Percentiles rank a stretch among this genome's conserved stretches.
Conservation (phyloP, 2,113 vertebrate species). For the Syrmaticus mikado region DNA sequence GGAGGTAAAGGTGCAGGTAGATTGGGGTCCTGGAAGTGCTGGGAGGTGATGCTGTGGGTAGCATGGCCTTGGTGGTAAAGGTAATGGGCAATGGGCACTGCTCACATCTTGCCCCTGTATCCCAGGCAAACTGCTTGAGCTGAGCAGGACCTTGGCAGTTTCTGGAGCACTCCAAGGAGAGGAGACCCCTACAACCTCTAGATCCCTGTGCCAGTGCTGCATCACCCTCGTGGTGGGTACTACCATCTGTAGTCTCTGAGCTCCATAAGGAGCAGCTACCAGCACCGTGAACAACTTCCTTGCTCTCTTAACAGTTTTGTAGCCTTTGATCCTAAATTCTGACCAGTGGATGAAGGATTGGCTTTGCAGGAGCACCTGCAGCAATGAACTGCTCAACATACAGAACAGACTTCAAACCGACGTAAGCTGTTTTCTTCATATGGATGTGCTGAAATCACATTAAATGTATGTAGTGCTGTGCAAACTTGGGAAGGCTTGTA, state of each 20-base stretch:
- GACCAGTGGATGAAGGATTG: background rate
- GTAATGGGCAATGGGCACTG: background rate
- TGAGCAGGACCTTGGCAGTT: background rate
- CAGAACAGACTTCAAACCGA: too few species aligned
- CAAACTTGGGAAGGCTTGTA: background rate
- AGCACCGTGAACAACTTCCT: accelerated
- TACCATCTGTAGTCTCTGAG: background rate
- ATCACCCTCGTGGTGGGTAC: background rate
- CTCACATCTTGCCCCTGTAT: background rate
- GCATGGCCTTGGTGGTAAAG: too few species aligned
- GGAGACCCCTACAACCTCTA: background rate
- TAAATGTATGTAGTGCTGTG: accelerated
- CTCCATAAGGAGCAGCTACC: background rate
- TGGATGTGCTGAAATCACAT: background rate
- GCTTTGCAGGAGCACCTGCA: background rate
- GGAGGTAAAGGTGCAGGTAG: background rate
- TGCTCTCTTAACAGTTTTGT: background rate
- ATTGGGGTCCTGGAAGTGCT: background rate
- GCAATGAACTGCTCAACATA: background rate
- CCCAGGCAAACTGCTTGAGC: background rate
- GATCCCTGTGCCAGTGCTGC: background rate
- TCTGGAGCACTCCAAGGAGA: background rate
- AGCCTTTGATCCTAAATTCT: background rate
- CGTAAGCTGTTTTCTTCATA: background rate
- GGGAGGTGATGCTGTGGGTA: background rate